Evolutionary conservation across 2,888 invertebrate species (phyloP).

Genomic region (Torymus auratus): DNA sequence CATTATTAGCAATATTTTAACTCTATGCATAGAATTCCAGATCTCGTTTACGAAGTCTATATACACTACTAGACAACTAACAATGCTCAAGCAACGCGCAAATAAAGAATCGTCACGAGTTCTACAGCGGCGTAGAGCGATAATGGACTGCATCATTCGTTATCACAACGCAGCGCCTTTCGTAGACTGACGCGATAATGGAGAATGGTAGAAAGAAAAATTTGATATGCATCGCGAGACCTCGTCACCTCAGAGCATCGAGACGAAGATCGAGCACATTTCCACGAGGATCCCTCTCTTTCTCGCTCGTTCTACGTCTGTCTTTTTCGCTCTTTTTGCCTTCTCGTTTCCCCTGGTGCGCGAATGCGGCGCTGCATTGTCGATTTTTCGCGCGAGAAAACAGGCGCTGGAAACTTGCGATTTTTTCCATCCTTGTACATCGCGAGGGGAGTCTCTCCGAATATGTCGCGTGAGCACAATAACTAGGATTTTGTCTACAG

Average conservation of each 20-base stretch:
- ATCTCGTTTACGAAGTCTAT: too few species aligned
- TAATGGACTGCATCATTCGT: constrained; percentile 7
- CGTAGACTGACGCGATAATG: background rate
- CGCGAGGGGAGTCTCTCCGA: background rate
- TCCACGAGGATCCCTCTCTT: constrained; percentile 17
- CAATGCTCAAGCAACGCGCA: too few species aligned
- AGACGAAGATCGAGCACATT: constrained; percentile 29
- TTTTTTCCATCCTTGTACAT: constrained; percentile 10
- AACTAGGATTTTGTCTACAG: too few species aligned
- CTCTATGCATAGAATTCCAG: too few species aligned
- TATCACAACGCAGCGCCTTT: background rate
- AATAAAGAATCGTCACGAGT: too few species aligned
- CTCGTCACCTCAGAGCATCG: constrained; percentile 23
- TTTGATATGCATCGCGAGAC: constrained; percentile 38
- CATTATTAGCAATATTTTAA: too few species aligned
- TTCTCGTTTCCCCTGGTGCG: background rate
- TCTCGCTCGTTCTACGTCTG: constrained; percentile 26
- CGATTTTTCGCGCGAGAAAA: constrained; percentile 17
- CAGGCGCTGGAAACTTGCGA: constrained; percentile 6
- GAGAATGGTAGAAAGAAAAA: constrained; percentile 17
- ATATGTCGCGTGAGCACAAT: background rate
- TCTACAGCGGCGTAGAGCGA: background rate
- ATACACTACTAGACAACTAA: too few species aligned
- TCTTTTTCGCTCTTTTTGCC: constrained; percentile 8
- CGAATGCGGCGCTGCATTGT: constrained; percentile 27